A percentile compares a stretch with the other conserved stretches of the same genome.
Evolutionary conservation across 1,140 invertebrate species (phyloP).

Genomic region (Chymomyza costata): DNA sequence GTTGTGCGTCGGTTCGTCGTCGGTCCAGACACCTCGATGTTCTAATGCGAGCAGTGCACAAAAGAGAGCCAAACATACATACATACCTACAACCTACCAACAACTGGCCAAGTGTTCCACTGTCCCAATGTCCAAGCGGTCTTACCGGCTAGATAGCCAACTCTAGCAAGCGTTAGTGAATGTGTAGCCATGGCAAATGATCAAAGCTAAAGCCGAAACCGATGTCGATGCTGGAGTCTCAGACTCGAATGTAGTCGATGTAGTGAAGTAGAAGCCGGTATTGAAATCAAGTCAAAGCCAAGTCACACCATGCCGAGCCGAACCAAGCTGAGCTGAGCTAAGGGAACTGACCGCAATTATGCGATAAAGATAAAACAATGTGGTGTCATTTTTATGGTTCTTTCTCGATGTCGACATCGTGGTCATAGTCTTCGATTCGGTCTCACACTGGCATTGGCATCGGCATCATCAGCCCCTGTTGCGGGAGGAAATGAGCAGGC

Average conservation of each 20-base stretch:
- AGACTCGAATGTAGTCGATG: not conserved
- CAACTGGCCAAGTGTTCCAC: too few species aligned
- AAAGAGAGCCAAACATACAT: too few species aligned
- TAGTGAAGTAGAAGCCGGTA: too few species aligned
- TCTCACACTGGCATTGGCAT: not conserved
- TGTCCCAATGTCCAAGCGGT: too few species aligned
- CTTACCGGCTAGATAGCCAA: not conserved
- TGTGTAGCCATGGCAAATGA: slow-evolving; percentile 53
- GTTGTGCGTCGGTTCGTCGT: slow-evolving; percentile 14
- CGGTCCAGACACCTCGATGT: slow-evolving; percentile 6
- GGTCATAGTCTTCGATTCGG: too few species aligned
- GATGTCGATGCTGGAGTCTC: slow-evolving; percentile 7
- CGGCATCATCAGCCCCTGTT: not conserved
- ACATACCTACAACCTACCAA: too few species aligned
- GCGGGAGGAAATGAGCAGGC: not conserved
- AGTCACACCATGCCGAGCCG: too few species aligned
- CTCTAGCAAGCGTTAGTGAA: slow-evolving; percentile 9
- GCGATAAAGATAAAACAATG: slow-evolving; percentile 72
- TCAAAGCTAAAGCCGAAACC: slow-evolving; percentile 46
- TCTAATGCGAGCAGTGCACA: slow-evolving; percentile 28
- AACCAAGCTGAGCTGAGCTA: too few species aligned
- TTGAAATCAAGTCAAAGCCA: slow-evolving; percentile 37
- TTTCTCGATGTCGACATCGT: slow-evolving; percentile 24
- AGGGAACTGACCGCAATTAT: slow-evolving; percentile 68
- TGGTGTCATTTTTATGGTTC: slow-evolving; percentile 70